Evolutionary conservation across 2,113 vertebrate genomes (phyloP).

Genomic region (Ranitomeya imitator): DNA sequence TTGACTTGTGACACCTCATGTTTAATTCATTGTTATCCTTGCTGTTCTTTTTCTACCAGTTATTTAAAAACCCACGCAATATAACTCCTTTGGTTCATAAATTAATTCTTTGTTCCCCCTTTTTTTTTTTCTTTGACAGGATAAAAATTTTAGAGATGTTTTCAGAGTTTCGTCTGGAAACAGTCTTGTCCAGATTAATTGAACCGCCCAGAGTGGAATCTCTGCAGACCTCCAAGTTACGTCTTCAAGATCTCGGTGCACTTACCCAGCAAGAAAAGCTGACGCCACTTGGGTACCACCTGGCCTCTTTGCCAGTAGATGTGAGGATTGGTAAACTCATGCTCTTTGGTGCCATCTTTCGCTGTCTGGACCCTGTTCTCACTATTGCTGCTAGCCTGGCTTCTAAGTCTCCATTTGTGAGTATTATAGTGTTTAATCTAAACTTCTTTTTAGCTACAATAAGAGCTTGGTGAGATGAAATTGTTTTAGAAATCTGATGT

Average conservation of each 20-base stretch:
- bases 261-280: constrained; percentile 85
- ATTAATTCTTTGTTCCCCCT: not conserved
- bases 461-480: not conserved
- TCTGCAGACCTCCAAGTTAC: constrained; percentile 82
- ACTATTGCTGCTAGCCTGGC: constrained; percentile 96
- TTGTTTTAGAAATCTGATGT: not conserved
- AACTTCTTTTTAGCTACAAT: not conserved
- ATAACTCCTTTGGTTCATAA: no score
- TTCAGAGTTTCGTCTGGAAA: constrained; percentile 77
- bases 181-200: constrained; percentile 86
- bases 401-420: constrained; percentile 96
- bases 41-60: no score
- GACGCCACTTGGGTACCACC: constrained; percentile 93
- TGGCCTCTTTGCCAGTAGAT: constrained; percentile 94
- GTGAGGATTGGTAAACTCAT: constrained; percentile 97
- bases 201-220: constrained; percentile 83
- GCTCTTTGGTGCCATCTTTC: constrained; percentile 96
- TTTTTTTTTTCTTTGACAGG: constrained; percentile 66
- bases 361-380: constrained; percentile 92
- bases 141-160: constrained; percentile 97
- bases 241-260: constrained; percentile 89
- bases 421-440: constrained; percentile 60
- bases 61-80: no score
- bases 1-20: no score
- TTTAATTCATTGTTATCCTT: no score